Conservation (phyloP, 2,888 invertebrate genomes). For the Harpalus rufipes region DNA sequence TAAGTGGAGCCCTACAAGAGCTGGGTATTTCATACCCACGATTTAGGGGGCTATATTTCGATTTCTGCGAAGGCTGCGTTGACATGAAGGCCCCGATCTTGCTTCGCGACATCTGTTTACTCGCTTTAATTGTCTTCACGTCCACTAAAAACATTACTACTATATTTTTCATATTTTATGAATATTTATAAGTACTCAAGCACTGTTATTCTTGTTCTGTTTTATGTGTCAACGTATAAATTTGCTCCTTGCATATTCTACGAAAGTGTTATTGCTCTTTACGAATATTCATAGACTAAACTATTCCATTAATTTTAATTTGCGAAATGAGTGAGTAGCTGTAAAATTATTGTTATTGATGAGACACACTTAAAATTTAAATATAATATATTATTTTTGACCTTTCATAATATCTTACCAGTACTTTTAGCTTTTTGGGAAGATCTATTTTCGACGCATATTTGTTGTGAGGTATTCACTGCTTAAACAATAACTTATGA, state of each 20-base stretch:
- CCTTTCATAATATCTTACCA: neutral
- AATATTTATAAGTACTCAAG: constrained; percentile 43
- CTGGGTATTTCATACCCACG: constrained; percentile 32
- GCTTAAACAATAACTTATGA: too few relatives aligned
- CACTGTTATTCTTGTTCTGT: constrained; percentile 21
- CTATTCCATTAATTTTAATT: neutral
- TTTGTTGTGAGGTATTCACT: too few relatives aligned
- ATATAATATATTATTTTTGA: neutral
- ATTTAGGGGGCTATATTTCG: constrained; percentile 62
- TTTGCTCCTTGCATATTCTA: constrained; percentile 19
- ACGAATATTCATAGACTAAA: constrained; percentile 10
- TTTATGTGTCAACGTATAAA: constrained; percentile 38
- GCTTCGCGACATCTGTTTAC: constrained; percentile 29
- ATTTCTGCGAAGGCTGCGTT: constrained; percentile 33
- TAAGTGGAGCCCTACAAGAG: constrained; percentile 58
- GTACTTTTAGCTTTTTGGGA: neutral
- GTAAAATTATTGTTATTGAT: neutral
- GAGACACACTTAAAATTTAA: neutral
- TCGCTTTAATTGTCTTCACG: constrained; percentile 29
- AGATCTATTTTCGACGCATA: neutral
- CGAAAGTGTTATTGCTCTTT: constrained; percentile 33
- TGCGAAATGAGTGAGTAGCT: constrained; percentile 1
- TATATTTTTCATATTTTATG: constrained; percentile 53
- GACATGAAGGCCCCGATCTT: constrained; percentile 30
- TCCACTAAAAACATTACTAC: constrained; percentile 46